Evolutionary conservation across 2,797 vertebrate genomes (phyloP), one percentile per base, ranked within the genome.

Genomic region (Pogoniulus pusillus): DNA sequence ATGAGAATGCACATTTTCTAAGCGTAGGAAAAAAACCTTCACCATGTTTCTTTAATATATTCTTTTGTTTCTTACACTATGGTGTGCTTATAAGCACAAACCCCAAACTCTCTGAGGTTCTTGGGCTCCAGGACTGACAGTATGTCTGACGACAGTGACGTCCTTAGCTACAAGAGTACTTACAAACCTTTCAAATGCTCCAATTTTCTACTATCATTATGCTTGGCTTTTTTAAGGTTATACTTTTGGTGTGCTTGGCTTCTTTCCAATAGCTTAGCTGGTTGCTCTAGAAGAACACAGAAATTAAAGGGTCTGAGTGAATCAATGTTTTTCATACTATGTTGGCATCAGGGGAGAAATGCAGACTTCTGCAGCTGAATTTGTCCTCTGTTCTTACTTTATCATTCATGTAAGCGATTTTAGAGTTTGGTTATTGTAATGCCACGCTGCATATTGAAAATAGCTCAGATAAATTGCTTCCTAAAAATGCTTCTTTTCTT

Each of bases 31-130:
- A n/a, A n/a, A 47, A 51, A 57, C 27, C 23, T n/a, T 45, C 47
- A 23, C 23, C 47, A 49, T 30, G 4, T 3, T 12, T 53, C 11
- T 85, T 5, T 22, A 30, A 26, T 3, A 30, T 7, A 7, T 23
- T 39, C 5, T 17, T 49, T 53, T 41, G 1, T n/a, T 68, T 58
- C 9, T 55, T 66, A 4, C 9, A 15, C 15, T 54, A 1, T 16
- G 5, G 3, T 41, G 30, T 27, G 2, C 4, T 4, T n/a, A 2
- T 3, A 47, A 51, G 1, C 5, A 10, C 4, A 45, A 57, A 78
- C 41, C 32, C 16, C 3, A 10, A 64, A 80, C n/a, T 5, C 4
- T 19, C 4, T 34, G 29, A 16, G 11, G n/a, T 11, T 13, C 35
- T 27, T 4, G 2, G 14, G 9, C 1, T 16, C 62, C 43, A 62